A percentile compares a stretch with the other conserved stretches of the same genome.
phyloP scores from a whole-genome alignment of 2,888 invertebrate species.

The Nipponacmea schrenckii region DNA sequence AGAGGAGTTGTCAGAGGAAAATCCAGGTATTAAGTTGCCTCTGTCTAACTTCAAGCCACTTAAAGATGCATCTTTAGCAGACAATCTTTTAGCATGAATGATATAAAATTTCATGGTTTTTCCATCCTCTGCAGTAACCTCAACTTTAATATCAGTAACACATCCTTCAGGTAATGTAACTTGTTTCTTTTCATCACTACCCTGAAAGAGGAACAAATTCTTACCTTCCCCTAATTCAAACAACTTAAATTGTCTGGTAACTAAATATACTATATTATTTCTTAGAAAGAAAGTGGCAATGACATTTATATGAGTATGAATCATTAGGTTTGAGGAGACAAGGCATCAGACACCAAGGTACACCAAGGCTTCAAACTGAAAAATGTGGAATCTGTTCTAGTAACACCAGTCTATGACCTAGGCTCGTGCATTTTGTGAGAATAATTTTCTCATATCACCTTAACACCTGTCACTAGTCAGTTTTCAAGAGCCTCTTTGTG shows the following conservation, averaged over 20 bases:
- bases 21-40: conserved; percentile 56
- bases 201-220: conserved; percentile 39
- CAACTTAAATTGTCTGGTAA: not conserved
- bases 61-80: conserved; percentile 64
- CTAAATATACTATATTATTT: no score
- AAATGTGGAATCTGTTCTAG: no score
- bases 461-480: no score
- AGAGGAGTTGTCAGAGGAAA: conserved; percentile 38
- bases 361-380: no score
- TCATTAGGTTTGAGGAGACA: not conserved
- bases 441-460: no score
- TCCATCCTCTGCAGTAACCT: conserved; percentile 67
- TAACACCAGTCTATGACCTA: no score
- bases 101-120: conserved; percentile 57
- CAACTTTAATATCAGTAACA: conserved; percentile 63
- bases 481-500: no score
- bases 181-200: conserved; percentile 57
- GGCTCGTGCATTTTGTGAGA: no score
- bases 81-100: conserved; percentile 60
- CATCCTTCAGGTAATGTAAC: conserved; percentile 62
- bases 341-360: no score
- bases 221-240: not conserved
- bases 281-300: not conserved
- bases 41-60: conserved; percentile 46
- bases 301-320: not conserved